Conservation (phyloP, 2,888 invertebrate genomes). For the Phengaris alcon region DNA sequence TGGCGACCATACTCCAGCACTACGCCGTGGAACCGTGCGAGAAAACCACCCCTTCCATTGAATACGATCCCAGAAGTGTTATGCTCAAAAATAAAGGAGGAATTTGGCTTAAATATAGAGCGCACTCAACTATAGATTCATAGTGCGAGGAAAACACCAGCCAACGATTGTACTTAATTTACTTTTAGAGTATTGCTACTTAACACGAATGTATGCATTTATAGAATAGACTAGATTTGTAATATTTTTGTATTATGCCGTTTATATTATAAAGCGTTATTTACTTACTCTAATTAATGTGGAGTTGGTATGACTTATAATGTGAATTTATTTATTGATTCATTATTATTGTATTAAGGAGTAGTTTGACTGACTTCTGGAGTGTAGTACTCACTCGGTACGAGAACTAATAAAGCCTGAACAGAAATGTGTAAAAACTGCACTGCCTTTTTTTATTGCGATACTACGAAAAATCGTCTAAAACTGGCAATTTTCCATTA, state of each 20-base stretch:
- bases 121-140: neutral
- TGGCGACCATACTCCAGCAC: slow-evolving; percentile 56
- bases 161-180: neutral
- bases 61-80: slow-evolving; percentile 69
- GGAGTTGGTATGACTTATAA: neutral
- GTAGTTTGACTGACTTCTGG: too few species aligned
- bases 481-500: too few species aligned
- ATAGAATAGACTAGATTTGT: neutral
- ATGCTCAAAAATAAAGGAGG: slow-evolving; percentile 73
- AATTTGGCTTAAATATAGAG: slow-evolving; percentile 63
- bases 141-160: neutral
- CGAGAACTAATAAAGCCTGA: too few species aligned
- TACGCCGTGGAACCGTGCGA: slow-evolving; percentile 62
- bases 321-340: neutral
- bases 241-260: neutral
- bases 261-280: neutral
- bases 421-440: too few species aligned
- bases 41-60: slow-evolving; percentile 58
- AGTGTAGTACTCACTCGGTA: too few species aligned
- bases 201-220: slow-evolving; percentile 4
- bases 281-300: neutral
- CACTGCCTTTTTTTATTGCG: too few species aligned
- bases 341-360: too few species aligned
- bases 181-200: neutral
- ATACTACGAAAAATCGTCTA: too few species aligned